Evolutionary conservation across 1,140 invertebrate genomes (phyloP).

Genomic region (Zaprionus nigranus): DNA sequence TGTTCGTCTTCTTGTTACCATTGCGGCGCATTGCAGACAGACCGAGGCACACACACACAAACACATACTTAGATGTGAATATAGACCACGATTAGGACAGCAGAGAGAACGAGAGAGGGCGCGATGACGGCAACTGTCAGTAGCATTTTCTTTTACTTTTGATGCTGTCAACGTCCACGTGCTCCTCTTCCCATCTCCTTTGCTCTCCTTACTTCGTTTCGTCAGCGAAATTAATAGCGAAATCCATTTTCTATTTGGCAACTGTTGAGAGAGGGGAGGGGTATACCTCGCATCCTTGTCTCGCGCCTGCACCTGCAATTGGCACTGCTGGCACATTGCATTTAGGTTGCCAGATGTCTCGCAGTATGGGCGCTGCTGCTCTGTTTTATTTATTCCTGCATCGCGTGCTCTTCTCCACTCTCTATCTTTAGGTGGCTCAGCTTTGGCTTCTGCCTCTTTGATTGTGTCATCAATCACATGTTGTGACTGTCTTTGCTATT

Average conservation of each 20-base stretch:
- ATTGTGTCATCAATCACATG: constrained; percentile 78
- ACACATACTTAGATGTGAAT: not conserved
- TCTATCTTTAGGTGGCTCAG: constrained; percentile 13
- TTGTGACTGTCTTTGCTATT: constrained; percentile 9
- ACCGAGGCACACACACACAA: constrained; percentile 35
- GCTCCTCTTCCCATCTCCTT: constrained; percentile 12
- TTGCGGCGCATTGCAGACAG: constrained; percentile 62
- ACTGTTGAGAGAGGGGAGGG: not conserved
- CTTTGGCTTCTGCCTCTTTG: constrained; percentile 53
- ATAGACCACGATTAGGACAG: constrained; percentile 12
- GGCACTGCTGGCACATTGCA: constrained; percentile 17
- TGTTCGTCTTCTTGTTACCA: not conserved
- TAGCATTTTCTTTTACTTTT: constrained; percentile 66
- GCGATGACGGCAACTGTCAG: constrained; percentile 46
- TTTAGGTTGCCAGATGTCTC: constrained; percentile 27
- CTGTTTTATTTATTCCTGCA: constrained; percentile 40
- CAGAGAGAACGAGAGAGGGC: not conserved
- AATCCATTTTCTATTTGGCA: constrained; percentile 75
- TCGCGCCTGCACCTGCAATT: constrained; percentile 9
- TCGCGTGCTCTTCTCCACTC: not conserved
- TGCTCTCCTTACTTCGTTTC: constrained; percentile 38
- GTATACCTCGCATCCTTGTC: constrained; percentile 6
- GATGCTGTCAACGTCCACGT: constrained; percentile 66
- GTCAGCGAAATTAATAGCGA: constrained; percentile 80
- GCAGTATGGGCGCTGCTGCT: constrained; percentile 3